These are phyloP conservation scores for Rhagonycha lutea DNA, from an alignment of 2,888 invertebrate genomes.

Conservation along the genomic window DNA sequence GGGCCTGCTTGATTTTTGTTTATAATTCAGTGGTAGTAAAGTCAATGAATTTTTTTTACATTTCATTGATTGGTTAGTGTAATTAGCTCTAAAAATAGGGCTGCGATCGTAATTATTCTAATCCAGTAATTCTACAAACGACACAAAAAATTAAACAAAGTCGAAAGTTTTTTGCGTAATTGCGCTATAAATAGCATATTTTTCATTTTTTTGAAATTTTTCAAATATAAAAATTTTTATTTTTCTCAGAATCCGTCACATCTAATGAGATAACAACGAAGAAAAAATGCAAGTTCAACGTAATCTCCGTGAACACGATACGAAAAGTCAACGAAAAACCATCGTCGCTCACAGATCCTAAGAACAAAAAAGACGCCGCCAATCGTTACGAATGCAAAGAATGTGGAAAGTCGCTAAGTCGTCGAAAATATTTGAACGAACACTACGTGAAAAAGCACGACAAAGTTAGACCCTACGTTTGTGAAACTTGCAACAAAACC, in stretches of 20 bases:
- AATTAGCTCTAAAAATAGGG: too few species aligned
- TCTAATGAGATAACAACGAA: background rate
- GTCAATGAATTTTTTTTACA: background rate
- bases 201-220: too few species aligned
- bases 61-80: too few species aligned
- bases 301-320: background rate
- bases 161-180: too few species aligned
- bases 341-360: background rate
- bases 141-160: too few species aligned
- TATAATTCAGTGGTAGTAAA: background rate
- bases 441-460: constrained; percentile 49
- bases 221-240: background rate
- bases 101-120: too few species aligned
- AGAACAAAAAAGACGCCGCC: background rate
- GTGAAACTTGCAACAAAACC: constrained; percentile 49
- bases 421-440: constrained; percentile 48
- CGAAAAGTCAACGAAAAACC: constrained; percentile 7
- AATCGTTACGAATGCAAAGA: constrained; percentile 43
- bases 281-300: background rate
- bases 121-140: too few species aligned
- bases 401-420: constrained; percentile 48
- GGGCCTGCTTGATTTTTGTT: constrained; percentile 59
- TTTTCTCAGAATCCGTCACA: background rate
- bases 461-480: constrained; percentile 47
- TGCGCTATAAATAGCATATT: too few species aligned